Conservation (phyloP, 2,797 vertebrate genomes). For the Gallinago nigripennis region DNA sequence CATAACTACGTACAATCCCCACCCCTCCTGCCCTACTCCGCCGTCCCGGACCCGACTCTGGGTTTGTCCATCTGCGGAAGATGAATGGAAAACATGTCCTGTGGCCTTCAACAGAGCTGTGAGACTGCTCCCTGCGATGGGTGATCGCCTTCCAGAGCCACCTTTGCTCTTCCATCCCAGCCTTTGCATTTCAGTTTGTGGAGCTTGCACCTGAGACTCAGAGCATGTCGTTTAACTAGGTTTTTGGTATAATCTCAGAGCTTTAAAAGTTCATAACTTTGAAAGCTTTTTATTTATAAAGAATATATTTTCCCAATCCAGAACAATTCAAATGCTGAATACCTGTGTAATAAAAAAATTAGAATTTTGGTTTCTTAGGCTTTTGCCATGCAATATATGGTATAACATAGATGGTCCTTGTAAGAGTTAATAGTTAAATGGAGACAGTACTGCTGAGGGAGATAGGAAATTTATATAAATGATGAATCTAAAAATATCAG, state of each 20-base stretch:
- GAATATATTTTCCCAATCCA: neutral
- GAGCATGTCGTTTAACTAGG: fast-evolving
- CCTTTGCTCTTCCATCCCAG: neutral
- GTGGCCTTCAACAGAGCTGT: neutral
- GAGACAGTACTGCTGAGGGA: neutral
- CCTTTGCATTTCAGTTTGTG: neutral
- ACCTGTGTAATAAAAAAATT: neutral
- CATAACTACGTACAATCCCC: neutral
- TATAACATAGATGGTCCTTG: neutral
- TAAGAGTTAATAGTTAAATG: neutral
- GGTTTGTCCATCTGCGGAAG: neutral
- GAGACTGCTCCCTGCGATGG: neutral
- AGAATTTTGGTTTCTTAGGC: neutral
- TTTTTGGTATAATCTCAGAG: neutral
- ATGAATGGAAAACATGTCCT: neutral
- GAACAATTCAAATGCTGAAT: neutral
- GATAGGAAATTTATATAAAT: neutral
- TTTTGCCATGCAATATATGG: neutral
- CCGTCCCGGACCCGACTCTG: fast-evolving
- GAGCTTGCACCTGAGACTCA: neutral
- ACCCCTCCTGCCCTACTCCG: neutral
- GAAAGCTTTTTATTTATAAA: neutral
- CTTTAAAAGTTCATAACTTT: neutral
- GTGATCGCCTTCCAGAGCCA: neutral
- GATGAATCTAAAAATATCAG: slow-evolving; percentile 25